Percentiles rank a stretch among this genome's conserved stretches.
Conservation (phyloP, 2,113 vertebrate species). For the Pungitius pungitius region DNA sequence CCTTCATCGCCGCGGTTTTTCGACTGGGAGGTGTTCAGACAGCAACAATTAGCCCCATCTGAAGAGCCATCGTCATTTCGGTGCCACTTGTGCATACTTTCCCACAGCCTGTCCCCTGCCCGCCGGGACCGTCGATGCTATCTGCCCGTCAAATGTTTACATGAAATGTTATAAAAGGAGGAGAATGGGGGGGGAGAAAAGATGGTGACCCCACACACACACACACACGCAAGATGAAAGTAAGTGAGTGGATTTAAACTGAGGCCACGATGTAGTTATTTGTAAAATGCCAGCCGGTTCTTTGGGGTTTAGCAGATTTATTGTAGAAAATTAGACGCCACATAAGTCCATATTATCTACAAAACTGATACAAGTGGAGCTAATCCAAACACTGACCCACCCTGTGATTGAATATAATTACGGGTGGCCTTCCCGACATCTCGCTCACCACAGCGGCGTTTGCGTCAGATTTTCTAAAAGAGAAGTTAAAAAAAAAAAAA, state of each 20-base stretch:
- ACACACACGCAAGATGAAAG: not conserved
- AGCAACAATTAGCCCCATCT: constrained; percentile 79
- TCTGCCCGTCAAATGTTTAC: constrained; percentile 76
- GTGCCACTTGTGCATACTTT: constrained; percentile 81
- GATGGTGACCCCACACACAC: constrained; percentile 21
- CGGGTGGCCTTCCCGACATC: constrained; percentile 69
- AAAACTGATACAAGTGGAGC: constrained; percentile 76
- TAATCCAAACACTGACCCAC: constrained; percentile 81
- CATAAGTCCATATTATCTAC: constrained; percentile 70
- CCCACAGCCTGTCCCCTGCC: constrained; percentile 81
- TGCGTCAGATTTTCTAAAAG: constrained; percentile 46
- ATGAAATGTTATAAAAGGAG: constrained; percentile 57
- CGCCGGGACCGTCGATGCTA: constrained; percentile 78
- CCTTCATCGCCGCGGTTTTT: too few species aligned
- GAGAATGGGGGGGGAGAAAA: constrained; percentile 49
- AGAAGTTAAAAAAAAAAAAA: not conserved
- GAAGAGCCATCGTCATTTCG: constrained; percentile 74
- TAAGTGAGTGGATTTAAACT: not conserved
- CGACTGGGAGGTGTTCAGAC: constrained; percentile 77
- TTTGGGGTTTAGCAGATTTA: constrained; percentile 32
- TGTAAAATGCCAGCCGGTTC: constrained; percentile 23
- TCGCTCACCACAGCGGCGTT: constrained; percentile 33
- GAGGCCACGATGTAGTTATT: constrained; percentile 10
- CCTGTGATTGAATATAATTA: constrained; percentile 83
- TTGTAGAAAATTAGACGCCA: constrained; percentile 38